Base-by-base conservation (phyloP, 2,888 invertebrate species). In the Ennomos fuscantarius region DNA sequence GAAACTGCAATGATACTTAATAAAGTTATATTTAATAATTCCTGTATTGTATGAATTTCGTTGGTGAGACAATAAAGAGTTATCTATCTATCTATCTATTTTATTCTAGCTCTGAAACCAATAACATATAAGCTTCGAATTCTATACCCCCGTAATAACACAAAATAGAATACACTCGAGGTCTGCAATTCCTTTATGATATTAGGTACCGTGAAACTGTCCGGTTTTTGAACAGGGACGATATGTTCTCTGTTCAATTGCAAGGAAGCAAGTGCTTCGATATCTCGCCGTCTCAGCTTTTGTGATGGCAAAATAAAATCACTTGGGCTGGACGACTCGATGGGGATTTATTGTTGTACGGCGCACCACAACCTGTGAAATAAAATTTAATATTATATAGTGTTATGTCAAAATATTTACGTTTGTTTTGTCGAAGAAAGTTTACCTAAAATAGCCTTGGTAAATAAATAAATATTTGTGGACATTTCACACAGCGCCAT, bases 241-340 rank as follows among this genome's bases (percentile, higher is more conserved):
- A 82, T 86, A 84, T 74, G 78, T 87, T 84, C 76, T 73, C 71
- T 60, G 81, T 78, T 81, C 86, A 87, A 88, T 89, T 86, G 87
- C 79, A 78, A 70, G 86, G 84, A 87, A 89, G 76, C 76, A 82
- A 85, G 79, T 74, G 74, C 75, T 80, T 65, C 69, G 72, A 71
- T 79, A 75, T 76, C 72, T 69, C 68, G 60, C 65, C 67, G 69
- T 70, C 73, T 73, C 75, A 70, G 69, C 70, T 61, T 72, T 69
- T 62, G 68, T 69, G 67, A 71, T 66, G 58, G 68, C 66, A 53
- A 68, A 66, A 71, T 70, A 67, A 68, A 65, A 66, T 68, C 52
- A 55, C 62, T 66, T 59, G 54, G 51, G 53, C 42, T 59, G 54
- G 53, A 55, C 44, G 46, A 56, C 50, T 53, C 50, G 43, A 49